Conservation (phyloP, 2,113 vertebrate genomes). For the Candoia aspera region DNA sequence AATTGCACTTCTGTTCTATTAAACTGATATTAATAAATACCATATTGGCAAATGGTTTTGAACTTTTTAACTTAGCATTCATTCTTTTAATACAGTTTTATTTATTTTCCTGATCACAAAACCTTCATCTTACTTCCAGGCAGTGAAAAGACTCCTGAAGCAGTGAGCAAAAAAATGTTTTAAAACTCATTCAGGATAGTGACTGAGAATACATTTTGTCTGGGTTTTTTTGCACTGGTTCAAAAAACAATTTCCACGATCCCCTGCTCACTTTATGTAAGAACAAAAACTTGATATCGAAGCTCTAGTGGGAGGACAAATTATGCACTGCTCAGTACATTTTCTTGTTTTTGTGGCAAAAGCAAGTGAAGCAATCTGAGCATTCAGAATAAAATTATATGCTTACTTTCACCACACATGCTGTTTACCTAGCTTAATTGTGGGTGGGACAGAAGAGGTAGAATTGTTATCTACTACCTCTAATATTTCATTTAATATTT, state of each 20-base stretch:
- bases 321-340: slow-evolving; percentile 7
- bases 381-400: slow-evolving; percentile 14
- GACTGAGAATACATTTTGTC: not conserved
- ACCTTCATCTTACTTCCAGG: not conserved
- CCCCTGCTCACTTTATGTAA: slow-evolving; percentile 1
- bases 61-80: not conserved
- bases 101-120: not conserved
- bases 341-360: slow-evolving; percentile 16
- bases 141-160: not conserved
- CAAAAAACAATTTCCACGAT: not conserved
- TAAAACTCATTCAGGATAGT: not conserved
- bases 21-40: not conserved
- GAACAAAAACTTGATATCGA: slow-evolving; percentile 21
- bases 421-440: slow-evolving; percentile 16
- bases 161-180: not conserved
- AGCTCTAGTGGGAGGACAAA: slow-evolving; percentile 12
- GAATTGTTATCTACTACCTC: not conserved
- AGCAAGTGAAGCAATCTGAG: slow-evolving; percentile 11
- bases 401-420: slow-evolving; percentile 22
- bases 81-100: not conserved
- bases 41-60: not conserved
- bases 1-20: not conserved
- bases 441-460: not conserved
- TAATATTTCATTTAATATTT: slow-evolving; percentile 22
- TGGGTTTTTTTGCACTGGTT: slow-evolving; percentile 2